phyloP scores from a whole-genome alignment of 2,113 vertebrate species.

The Kobus ellipsiprymnus region DNA sequence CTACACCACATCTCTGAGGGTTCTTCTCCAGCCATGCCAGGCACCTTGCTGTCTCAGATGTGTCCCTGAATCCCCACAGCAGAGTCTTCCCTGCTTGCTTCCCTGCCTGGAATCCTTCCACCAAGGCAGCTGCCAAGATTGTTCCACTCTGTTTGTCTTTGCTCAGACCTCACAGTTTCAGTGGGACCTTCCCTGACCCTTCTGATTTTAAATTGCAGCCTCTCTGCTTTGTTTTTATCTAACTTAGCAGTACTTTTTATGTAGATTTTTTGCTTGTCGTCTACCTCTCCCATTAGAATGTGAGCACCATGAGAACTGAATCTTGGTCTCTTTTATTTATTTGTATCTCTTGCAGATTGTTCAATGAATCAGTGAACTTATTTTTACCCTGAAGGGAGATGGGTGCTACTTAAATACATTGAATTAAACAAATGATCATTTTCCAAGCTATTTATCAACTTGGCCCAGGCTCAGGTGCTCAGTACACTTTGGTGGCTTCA shows the following conservation, averaged over 20 bases:
- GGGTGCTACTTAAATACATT: not conserved
- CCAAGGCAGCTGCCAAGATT: not conserved
- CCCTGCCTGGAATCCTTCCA: not conserved
- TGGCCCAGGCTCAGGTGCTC: not conserved
- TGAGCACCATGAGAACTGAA: not conserved
- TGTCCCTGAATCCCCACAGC: not conserved
- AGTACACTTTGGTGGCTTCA: not conserved
- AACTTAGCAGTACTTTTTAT: not conserved
- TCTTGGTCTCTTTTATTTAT: not conserved
- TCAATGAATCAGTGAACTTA: not conserved
- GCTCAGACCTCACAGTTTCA: not conserved
- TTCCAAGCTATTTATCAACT: not conserved
- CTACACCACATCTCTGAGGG: not conserved
- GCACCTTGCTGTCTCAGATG: not conserved
- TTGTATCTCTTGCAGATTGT: not conserved
- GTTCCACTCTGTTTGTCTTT: too few relatives aligned
- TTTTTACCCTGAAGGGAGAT: not conserved
- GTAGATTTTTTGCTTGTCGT: not conserved
- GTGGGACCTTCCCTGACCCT: not conserved
- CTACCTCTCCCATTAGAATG: not conserved
- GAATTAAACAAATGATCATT: not conserved
- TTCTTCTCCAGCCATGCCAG: not conserved
- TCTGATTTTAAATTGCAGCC: not conserved
- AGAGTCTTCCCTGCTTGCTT: not conserved
- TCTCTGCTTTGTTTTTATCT: not conserved